These are phyloP conservation scores for Semotilus atromaculatus DNA, from an alignment of 2,797 vertebrate species.

Conservation along the genomic window DNA sequence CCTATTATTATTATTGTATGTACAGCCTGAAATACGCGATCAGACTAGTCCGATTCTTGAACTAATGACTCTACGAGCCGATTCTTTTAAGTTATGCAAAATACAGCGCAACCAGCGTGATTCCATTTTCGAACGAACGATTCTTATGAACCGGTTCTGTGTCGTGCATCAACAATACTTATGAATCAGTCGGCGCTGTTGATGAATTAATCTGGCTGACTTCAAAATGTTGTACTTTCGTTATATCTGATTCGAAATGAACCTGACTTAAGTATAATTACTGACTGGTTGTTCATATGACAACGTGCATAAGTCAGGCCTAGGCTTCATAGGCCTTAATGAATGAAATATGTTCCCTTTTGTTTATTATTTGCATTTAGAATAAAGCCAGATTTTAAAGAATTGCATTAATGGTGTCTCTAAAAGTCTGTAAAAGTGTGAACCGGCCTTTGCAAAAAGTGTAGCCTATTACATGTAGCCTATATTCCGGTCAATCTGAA, in stretches of 20 bases:
- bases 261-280: neutral
- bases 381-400: neutral
- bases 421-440: neutral
- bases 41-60: neutral
- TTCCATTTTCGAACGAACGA: neutral
- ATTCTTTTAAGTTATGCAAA: neutral
- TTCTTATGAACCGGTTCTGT: neutral
- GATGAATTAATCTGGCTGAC: neutral
- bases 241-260: neutral
- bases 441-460: neutral
- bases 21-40: neutral
- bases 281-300: neutral
- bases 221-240: neutral
- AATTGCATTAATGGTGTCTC: neutral
- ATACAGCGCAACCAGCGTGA: neutral
- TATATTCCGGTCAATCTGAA: neutral
- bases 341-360: neutral
- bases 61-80: neutral
- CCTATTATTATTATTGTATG: neutral
- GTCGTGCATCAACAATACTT: neutral
- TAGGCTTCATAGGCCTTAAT: neutral
- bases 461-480: neutral
- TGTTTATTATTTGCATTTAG: neutral
- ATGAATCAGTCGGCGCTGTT: neutral
- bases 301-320: constrained; percentile 9